These are phyloP conservation scores for Pseudomyrmex gracilis DNA, from an alignment of 1,140 invertebrate genomes.

Conservation along the genomic window DNA sequence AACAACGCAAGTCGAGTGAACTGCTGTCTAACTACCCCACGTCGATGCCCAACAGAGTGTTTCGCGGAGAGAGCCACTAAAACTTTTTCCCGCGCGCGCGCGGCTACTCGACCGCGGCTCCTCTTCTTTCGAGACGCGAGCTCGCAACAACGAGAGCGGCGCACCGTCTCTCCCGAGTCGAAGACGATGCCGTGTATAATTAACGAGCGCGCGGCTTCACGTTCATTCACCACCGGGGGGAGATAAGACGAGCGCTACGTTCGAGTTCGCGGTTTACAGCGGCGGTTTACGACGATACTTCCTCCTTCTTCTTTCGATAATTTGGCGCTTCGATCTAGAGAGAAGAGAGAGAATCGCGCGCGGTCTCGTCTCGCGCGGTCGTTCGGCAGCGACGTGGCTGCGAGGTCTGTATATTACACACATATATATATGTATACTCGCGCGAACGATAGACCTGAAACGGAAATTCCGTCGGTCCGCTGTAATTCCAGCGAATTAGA, in stretches of 20 bases:
- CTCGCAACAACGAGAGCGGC: neutral
- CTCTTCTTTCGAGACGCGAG: slow-evolving; percentile 36
- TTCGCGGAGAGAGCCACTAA: neutral
- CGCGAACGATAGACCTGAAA: neutral
- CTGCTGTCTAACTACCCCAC: neutral
- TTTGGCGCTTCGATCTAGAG: slow-evolving; percentile 51
- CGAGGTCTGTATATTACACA: too few relatives aligned
- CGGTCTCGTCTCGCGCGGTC: neutral
- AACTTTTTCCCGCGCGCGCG: slow-evolving; percentile 30
- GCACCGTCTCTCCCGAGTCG: slow-evolving; percentile 6
- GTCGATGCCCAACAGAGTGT: neutral
- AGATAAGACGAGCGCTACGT: slow-evolving; percentile 55
- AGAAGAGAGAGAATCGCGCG: neutral
- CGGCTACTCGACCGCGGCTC: slow-evolving; percentile 5
- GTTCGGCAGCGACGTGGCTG: slow-evolving; percentile 38
- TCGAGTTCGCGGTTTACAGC: slow-evolving; percentile 29
- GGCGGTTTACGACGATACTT: slow-evolving; percentile 32
- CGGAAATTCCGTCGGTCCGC: slow-evolving; percentile 12
- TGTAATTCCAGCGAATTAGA: slow-evolving; percentile 63
- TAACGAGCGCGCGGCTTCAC: slow-evolving; percentile 59
- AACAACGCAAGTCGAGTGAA: neutral
- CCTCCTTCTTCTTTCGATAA: slow-evolving; percentile 41
- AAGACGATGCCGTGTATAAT: slow-evolving; percentile 62
- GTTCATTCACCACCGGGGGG: slow-evolving; percentile 53
- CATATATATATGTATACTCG: too few relatives aligned